phyloP scores from a whole-genome alignment of 1,140 invertebrate species.

The Pissodes strobi region DNA sequence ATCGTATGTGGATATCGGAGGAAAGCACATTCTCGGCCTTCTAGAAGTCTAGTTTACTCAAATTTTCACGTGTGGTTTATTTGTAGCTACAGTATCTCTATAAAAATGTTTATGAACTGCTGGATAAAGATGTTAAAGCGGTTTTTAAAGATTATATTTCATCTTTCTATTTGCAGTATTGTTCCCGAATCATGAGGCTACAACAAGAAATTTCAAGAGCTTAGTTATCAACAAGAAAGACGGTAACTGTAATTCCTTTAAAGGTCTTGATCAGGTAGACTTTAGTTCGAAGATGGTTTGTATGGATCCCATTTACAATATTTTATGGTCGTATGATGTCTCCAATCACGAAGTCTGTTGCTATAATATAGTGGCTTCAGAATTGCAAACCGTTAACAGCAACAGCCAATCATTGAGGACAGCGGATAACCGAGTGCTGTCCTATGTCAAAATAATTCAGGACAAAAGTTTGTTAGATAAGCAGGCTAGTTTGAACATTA shows the following conservation, averaged over 20 bases:
- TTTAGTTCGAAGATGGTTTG: slow-evolving; percentile 76
- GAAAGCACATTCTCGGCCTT: no score
- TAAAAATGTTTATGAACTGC: no score
- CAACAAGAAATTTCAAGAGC: slow-evolving; percentile 73
- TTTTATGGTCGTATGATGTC: slow-evolving; percentile 82
- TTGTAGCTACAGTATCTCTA: no score
- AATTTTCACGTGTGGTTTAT: no score
- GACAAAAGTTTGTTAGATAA: slow-evolving; percentile 34
- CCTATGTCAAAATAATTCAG: slow-evolving; percentile 22
- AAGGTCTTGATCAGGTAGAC: slow-evolving; percentile 75
- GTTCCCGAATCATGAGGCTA: slow-evolving; percentile 69
- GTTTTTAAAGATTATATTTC: no score
- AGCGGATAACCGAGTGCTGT: background rate
- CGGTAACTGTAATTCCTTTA: slow-evolving; percentile 81
- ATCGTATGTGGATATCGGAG: no score
- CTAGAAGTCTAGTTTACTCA: no score
- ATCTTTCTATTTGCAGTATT: no score
- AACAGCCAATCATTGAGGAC: slow-evolving; percentile 2
- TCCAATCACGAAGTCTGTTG: slow-evolving; percentile 73
- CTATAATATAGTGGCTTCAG: slow-evolving; percentile 79
- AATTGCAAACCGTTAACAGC: slow-evolving; percentile 53
- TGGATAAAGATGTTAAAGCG: no score
- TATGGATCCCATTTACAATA: slow-evolving; percentile 86
- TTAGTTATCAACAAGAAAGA: slow-evolving; percentile 83
- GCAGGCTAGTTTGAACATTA: slow-evolving; percentile 50